Conservation (phyloP, 1,140 invertebrate genomes). For the Acyrthosiphon pisum region DNA sequence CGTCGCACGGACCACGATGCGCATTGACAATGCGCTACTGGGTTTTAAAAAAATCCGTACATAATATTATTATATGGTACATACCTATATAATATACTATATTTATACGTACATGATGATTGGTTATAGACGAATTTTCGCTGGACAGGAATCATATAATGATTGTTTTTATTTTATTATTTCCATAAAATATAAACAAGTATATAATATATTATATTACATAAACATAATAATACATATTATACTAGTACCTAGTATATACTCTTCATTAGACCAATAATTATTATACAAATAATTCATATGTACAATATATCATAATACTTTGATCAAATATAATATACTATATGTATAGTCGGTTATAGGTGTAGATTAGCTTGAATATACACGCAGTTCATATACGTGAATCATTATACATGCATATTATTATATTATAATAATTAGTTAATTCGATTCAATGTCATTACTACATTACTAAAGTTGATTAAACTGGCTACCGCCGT, state of each 20-base stretch:
- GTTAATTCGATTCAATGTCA: constrained; percentile 27
- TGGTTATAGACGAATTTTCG: background rate
- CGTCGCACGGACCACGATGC: background rate
- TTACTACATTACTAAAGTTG: constrained; percentile 1
- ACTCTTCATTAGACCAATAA: background rate
- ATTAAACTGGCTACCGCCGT: background rate
- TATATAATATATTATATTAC: background rate
- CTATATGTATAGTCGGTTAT: background rate
- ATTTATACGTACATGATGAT: background rate
- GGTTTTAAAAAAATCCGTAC: background rate
- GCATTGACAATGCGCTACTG: constrained; percentile 38
- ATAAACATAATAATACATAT: background rate
- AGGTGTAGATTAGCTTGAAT: background rate
- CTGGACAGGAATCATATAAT: background rate
- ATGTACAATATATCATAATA: background rate
- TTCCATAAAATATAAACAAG: background rate
- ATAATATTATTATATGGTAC: background rate
- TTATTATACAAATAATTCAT: background rate
- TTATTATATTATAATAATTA: background rate
- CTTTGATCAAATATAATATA: background rate
- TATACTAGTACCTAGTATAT: background rate
- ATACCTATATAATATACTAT: background rate
- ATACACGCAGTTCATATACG: background rate
- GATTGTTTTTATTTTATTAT: background rate
- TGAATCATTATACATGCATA: background rate